Evolutionary conservation across 23 tunicate species (phyloP).

Genomic region (Diplosoma virens): DNA sequence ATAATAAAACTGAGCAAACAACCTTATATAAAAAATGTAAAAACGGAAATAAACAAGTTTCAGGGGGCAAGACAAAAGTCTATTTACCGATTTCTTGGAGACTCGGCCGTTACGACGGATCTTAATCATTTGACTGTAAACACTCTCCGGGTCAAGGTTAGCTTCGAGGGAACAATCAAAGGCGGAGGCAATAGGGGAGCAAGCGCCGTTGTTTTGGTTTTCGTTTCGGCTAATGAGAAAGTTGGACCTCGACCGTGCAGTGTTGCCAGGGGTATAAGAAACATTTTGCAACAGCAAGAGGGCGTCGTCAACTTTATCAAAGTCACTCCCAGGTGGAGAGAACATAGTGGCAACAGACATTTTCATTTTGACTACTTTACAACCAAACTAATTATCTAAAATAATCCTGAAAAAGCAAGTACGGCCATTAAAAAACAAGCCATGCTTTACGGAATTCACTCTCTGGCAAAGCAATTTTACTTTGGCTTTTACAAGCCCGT

Average conservation of each 20-base stretch:
- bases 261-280: constrained; percentile 16
- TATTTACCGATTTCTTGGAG: constrained; percentile 43
- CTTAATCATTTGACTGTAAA: constrained; percentile 31
- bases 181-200: background rate
- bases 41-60: no score
- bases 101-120: constrained; percentile 44
- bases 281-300: constrained; percentile 48
- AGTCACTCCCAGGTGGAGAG: constrained; percentile 10
- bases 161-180: background rate
- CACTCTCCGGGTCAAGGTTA: constrained; percentile 6
- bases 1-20: no score
- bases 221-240: background rate
- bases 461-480: no score
- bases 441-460: no score
- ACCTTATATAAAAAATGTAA: no score
- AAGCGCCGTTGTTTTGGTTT: constrained; percentile 35
- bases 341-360: constrained; percentile 55
- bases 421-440: constrained; percentile 4
- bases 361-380: constrained; percentile 34
- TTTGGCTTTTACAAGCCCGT: no score
- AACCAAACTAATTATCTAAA: background rate
- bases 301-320: constrained; percentile 75
- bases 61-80: no score
- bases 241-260: background rate
- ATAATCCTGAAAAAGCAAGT: background rate